phyloP scores from a whole-genome alignment of 2,113 vertebrate species.

The Percina caprodes region DNA sequence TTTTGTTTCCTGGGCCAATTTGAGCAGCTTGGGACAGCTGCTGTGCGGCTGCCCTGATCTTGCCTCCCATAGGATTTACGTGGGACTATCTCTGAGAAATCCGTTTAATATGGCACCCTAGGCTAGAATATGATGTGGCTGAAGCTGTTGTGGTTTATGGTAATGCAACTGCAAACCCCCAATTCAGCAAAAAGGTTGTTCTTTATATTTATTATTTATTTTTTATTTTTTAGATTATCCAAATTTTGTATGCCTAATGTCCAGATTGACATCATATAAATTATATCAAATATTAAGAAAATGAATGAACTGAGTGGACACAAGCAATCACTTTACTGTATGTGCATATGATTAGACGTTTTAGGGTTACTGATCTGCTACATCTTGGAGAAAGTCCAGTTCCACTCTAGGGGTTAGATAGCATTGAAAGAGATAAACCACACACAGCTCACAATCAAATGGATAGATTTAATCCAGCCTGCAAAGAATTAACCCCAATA shows the following conservation, averaged over 20 bases:
- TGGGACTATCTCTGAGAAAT: slow-evolving; percentile 62
- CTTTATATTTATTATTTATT: slow-evolving; percentile 24
- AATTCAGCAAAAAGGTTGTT: slow-evolving; percentile 14
- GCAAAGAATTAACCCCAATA: slow-evolving; percentile 60
- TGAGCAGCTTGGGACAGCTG: slow-evolving; percentile 54
- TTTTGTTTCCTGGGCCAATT: slow-evolving; percentile 72
- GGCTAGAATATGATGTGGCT: slow-evolving; percentile 35
- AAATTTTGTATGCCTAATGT: neutral
- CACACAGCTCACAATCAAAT: slow-evolving; percentile 48
- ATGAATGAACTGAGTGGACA: slow-evolving; percentile 1
- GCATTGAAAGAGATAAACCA: slow-evolving; percentile 45
- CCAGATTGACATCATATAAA: neutral
- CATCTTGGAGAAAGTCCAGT: slow-evolving; percentile 43
- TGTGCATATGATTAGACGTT: slow-evolving; percentile 31
- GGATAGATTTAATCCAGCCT: slow-evolving; percentile 64
- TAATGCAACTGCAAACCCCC: slow-evolving; percentile 37
- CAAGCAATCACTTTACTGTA: neutral
- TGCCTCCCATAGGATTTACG: slow-evolving; percentile 60
- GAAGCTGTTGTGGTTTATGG: slow-evolving; percentile 47
- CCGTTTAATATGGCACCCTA: slow-evolving; percentile 64
- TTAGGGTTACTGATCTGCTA: slow-evolving; percentile 41
- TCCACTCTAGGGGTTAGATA: slow-evolving; percentile 23
- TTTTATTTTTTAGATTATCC: too few relatives aligned
- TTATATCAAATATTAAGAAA: too few relatives aligned
- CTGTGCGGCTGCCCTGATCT: slow-evolving; percentile 47